Base-by-base conservation (phyloP, 1,140 invertebrate species). In the Trichoplusia ni region DNA sequence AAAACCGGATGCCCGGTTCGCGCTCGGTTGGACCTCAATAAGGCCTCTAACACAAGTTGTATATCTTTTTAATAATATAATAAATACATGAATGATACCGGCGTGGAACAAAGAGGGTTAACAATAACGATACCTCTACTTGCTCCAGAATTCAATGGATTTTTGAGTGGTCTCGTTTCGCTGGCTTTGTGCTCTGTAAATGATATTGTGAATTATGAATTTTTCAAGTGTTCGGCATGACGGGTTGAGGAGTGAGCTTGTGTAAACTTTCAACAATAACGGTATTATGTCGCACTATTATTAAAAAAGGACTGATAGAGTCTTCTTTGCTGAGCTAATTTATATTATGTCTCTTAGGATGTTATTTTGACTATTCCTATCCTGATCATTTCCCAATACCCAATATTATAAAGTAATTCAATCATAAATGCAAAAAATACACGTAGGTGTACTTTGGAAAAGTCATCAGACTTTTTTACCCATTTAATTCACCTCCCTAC, bases 21-120 rank as follows among this genome's bases (percentile, higher is more conserved):
- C 38, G 54, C 38, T 42, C 54, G 37, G 54, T 58, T 58, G 54
- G 54, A 58, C 54, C 54, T 58, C 23, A 42, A 44, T 44, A 58
- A 16, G 54, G 25, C 54, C 37, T 58, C 25, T 58, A 58, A 58
- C 44, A 40, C 31, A 29, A 37, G 33, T 38, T 58, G 54, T 58
- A 58, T 58, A 58, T 58, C 37, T 58, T 58, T 58, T 58, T 58
- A 58, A 58, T 58, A 44, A 58, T 58, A 58, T 58, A 58, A 58
- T 58, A 58, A 58, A 42, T 58, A 58, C 54, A 58, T 58, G 37
- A 44, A 44, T 37, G 54, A 42, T 58, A 58, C 54, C 37, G 0
- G 2, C 2, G 0, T 16, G 51, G 54, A 58, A 58, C 54, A 58
- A 58, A 18, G 13, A 11, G 23, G 1, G 0, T 7, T 13, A 18